Evolutionary conservation across 2,113 vertebrate genomes (phyloP).

Genomic region (Ochotona curzoniae): DNA sequence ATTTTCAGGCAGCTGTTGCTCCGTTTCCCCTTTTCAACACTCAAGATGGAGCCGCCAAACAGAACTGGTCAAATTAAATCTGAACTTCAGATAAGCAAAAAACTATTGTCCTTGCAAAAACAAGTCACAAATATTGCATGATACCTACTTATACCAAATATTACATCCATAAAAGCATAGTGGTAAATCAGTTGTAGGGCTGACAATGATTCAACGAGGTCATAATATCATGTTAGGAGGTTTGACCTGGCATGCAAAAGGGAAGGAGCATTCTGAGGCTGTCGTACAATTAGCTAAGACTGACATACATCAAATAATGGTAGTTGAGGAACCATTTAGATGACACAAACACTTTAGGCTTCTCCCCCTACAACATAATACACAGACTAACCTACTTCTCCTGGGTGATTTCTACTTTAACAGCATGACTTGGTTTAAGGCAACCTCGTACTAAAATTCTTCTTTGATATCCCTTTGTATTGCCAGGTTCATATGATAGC

Average conservation of each 20-base stretch:
- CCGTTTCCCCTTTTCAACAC: background rate
- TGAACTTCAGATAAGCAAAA: background rate
- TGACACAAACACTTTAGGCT: background rate
- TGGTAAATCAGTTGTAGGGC: background rate
- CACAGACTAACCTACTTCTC: background rate
- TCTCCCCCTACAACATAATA: background rate
- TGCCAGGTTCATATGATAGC: background rate
- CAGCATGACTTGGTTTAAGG: background rate
- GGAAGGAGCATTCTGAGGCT: background rate
- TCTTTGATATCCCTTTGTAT: background rate
- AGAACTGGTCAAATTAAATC: background rate
- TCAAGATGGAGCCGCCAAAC: background rate
- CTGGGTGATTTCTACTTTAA: background rate
- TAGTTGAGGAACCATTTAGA: background rate
- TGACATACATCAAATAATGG: background rate
- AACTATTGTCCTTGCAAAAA: background rate
- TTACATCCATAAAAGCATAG: background rate
- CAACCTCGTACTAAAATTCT: background rate
- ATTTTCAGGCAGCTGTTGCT: background rate
- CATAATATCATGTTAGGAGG: background rate
- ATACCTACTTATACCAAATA: background rate
- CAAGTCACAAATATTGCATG: background rate
- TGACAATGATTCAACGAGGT: background rate
- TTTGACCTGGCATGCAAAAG: background rate
- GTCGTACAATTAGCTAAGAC: background rate